Conservation (phyloP, 1,140 invertebrate species). For the Cydia splendana region DNA sequence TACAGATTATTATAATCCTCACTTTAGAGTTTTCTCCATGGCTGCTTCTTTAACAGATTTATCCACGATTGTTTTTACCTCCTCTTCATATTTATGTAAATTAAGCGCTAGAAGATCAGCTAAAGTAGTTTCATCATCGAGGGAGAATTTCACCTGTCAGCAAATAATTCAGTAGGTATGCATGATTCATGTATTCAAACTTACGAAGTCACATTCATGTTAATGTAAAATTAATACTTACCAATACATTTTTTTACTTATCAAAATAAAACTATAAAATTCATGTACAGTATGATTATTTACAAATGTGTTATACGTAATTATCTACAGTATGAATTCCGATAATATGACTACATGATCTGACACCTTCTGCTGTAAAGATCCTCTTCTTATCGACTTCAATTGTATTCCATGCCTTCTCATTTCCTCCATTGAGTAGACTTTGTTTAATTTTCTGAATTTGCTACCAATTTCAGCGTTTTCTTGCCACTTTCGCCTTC, state of each 20-base stretch:
- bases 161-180: slow-evolving; percentile 36
- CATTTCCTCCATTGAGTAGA: slow-evolving; percentile 59
- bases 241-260: background rate
- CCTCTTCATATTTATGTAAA: slow-evolving; percentile 95
- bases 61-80: slow-evolving; percentile 96
- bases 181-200: background rate
- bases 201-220: background rate
- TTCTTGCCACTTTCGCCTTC: slow-evolving; percentile 58
- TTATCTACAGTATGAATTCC: slow-evolving; percentile 66
- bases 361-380: slow-evolving; percentile 41
- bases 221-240: background rate
- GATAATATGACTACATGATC: slow-evolving; percentile 58
- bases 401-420: slow-evolving; percentile 55
- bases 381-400: slow-evolving; percentile 37
- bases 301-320: slow-evolving; percentile 33
- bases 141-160: slow-evolving; percentile 85
- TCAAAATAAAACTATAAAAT: slow-evolving; percentile 23
- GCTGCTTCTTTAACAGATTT: slow-evolving; percentile 97
- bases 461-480: slow-evolving; percentile 39
- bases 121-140: slow-evolving; percentile 88
- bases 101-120: slow-evolving; percentile 92
- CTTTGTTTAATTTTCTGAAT: slow-evolving; percentile 51
- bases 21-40: slow-evolving; percentile 93
- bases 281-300: slow-evolving; percentile 37
- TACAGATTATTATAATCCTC: slow-evolving; percentile 29